Evolutionary conservation across 2,888 invertebrate genomes (phyloP).

Genomic region (Seira sanloemensis): DNA sequence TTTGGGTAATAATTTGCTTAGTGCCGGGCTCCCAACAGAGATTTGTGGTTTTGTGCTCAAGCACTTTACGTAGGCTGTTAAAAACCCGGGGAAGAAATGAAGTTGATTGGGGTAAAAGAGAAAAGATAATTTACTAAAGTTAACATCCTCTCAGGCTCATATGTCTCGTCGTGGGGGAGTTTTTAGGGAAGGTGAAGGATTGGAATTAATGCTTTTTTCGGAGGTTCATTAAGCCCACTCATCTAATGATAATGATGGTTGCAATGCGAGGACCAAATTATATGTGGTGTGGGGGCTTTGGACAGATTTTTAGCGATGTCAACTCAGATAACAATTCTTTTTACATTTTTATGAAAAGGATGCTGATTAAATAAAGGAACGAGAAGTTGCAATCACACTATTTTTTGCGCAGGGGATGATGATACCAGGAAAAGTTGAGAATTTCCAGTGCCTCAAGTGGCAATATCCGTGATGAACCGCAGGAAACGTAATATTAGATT

Average conservation of each 20-base stretch:
- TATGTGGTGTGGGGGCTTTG: not conserved
- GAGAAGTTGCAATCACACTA: too few species aligned
- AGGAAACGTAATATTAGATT: slow-evolving; percentile 25
- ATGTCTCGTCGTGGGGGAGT: slow-evolving; percentile 50
- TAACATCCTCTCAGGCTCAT: slow-evolving; percentile 52
- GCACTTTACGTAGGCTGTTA: slow-evolving; percentile 3
- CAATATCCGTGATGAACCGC: slow-evolving; percentile 42
- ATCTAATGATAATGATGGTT: not conserved
- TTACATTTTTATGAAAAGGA: not conserved
- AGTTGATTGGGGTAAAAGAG: slow-evolving; percentile 20
- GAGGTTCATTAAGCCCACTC: not conserved
- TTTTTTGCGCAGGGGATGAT: not conserved
- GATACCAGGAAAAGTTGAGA: slow-evolving; percentile 13
- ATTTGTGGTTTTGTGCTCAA: slow-evolving; percentile 48
- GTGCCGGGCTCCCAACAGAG: slow-evolving; percentile 47
- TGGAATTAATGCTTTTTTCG: not conserved
- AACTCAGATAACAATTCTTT: not conserved
- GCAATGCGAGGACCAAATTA: not conserved
- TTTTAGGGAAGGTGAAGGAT: slow-evolving; percentile 8
- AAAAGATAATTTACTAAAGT: slow-evolving; percentile 41
- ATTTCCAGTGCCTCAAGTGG: slow-evolving; percentile 15
- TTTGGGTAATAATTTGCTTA: slow-evolving; percentile 50
- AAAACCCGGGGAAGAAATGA: not conserved
- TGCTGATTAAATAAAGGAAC: not conserved
- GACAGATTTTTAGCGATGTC: not conserved